Percentiles rank a stretch among this genome's conserved stretches.
phyloP scores from a whole-genome alignment of 2,888 invertebrate species.

The Penaeus monodon region DNA sequence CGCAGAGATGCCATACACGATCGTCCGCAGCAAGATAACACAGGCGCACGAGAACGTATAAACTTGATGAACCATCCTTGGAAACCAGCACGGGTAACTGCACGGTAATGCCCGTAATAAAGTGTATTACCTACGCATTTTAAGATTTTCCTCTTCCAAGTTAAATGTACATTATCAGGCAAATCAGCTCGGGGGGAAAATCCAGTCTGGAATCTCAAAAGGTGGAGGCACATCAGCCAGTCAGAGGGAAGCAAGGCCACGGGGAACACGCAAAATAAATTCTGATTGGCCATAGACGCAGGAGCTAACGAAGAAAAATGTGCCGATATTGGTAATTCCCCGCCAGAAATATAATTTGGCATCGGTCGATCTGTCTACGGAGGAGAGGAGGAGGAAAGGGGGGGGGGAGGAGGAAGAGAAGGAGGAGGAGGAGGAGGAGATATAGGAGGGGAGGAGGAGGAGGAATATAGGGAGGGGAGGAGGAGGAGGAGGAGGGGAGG shows the following conservation, averaged over 20 bases:
- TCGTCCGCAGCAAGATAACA: too few species aligned
- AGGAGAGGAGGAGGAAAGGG: conserved; percentile 13
- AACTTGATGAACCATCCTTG: too few species aligned
- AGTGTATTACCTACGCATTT: conserved; percentile 32
- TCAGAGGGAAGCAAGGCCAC: conserved; percentile 43
- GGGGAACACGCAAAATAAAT: conserved; percentile 47
- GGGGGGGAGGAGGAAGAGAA: background rate
- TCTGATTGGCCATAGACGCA: conserved; percentile 48
- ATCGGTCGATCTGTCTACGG: conserved; percentile 54
- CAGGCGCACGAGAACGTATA: too few species aligned
- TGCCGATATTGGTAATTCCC: conserved; percentile 55
- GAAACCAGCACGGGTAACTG: too few species aligned
- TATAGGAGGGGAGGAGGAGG: background rate
- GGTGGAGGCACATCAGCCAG: conserved; percentile 40
- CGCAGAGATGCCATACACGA: too few species aligned
- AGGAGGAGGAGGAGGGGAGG: background rate
- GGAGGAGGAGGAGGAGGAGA: background rate
- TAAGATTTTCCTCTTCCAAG: conserved; percentile 29
- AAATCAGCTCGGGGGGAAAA: conserved; percentile 34
- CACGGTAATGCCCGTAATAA: conserved; percentile 43
- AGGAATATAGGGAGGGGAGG: background rate
- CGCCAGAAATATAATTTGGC: conserved; percentile 53
- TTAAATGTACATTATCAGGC: conserved; percentile 45
- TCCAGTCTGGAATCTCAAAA: conserved; percentile 39
- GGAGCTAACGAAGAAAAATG: conserved; percentile 55